These are phyloP conservation scores for Hippolais icterina DNA, from an alignment of 2,113 vertebrate species.

Conservation along the genomic window DNA sequence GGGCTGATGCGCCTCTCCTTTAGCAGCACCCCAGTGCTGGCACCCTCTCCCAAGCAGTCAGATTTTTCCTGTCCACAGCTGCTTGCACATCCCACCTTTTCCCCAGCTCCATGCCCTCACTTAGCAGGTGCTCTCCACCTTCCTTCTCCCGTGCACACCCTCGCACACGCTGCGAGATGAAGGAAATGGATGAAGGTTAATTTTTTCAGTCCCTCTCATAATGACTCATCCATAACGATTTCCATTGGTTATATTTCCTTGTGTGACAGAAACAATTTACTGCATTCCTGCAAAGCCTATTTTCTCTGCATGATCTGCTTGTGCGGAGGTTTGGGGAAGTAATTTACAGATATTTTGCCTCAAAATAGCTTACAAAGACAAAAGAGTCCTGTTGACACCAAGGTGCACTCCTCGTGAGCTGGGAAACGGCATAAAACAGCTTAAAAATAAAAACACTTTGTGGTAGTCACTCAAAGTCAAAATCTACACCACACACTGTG, in stretches of 20 bases:
- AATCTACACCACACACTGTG: slow-evolving; percentile 19
- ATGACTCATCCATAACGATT: slow-evolving; percentile 80
- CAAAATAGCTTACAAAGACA: slow-evolving; percentile 81
- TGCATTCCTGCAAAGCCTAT: slow-evolving; percentile 78
- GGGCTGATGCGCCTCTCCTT: not conserved
- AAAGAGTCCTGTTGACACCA: slow-evolving; percentile 75
- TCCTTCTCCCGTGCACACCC: not conserved
- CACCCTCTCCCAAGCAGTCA: not conserved
- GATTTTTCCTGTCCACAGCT: accelerated
- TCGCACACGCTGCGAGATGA: not conserved
- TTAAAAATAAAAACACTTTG: slow-evolving; percentile 69
- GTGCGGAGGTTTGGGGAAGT: slow-evolving; percentile 77
- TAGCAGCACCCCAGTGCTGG: not conserved
- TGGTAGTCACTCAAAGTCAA: slow-evolving; percentile 65
- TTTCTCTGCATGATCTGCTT: slow-evolving; percentile 82
- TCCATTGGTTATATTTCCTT: slow-evolving; percentile 78
- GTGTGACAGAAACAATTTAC: slow-evolving; percentile 84
- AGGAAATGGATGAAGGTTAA: slow-evolving; percentile 69
- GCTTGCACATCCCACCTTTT: not conserved
- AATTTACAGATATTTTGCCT: slow-evolving; percentile 80
- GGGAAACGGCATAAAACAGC: slow-evolving; percentile 68
- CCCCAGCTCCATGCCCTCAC: not conserved
- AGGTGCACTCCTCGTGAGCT: slow-evolving; percentile 66
- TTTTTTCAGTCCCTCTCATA: slow-evolving; percentile 73
- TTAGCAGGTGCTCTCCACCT: not conserved